Evolutionary conservation across 2,113 vertebrate genomes (phyloP).

Genomic region (Pagrus major): DNA sequence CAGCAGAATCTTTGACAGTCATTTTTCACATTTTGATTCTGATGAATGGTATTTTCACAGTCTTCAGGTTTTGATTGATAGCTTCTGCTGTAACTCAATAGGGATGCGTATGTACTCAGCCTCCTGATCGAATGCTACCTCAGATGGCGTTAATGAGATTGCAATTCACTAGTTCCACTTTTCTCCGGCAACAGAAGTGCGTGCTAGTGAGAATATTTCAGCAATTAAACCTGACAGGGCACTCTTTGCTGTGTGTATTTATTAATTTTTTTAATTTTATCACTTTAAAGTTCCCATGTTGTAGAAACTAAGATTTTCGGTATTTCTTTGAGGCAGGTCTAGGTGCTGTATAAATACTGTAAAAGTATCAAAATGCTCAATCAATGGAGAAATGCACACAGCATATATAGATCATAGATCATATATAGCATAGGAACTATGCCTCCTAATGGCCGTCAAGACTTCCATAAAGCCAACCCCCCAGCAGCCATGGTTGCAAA

Average conservation of each 20-base stretch:
- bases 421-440: too few species aligned
- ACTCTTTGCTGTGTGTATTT: neutral
- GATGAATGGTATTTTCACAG: slow-evolving; percentile 47
- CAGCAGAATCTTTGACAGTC: slow-evolving; percentile 26
- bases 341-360: too few species aligned
- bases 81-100: slow-evolving; percentile 18
- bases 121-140: slow-evolving; percentile 16
- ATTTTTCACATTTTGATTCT: slow-evolving; percentile 47
- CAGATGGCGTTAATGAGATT: slow-evolving; percentile 29
- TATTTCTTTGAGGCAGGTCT: too few species aligned
- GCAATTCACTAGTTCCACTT: neutral
- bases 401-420: too few species aligned
- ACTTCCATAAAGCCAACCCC: too few species aligned
- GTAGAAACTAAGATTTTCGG: too few species aligned
- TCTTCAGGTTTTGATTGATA: slow-evolving; percentile 45
- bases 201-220: neutral
- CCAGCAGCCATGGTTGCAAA: too few species aligned
- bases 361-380: too few species aligned
- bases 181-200: neutral
- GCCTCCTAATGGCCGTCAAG: too few species aligned
- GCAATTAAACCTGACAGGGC: neutral
- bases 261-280: too few species aligned
- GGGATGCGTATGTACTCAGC: slow-evolving; percentile 3
- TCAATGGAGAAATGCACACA: too few species aligned
- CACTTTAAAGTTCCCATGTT: too few species aligned